Evolutionary conservation across 2,888 invertebrate genomes (phyloP), one percentile per base, ranked within the genome.

Genomic region (Physocephala rufipes): DNA sequence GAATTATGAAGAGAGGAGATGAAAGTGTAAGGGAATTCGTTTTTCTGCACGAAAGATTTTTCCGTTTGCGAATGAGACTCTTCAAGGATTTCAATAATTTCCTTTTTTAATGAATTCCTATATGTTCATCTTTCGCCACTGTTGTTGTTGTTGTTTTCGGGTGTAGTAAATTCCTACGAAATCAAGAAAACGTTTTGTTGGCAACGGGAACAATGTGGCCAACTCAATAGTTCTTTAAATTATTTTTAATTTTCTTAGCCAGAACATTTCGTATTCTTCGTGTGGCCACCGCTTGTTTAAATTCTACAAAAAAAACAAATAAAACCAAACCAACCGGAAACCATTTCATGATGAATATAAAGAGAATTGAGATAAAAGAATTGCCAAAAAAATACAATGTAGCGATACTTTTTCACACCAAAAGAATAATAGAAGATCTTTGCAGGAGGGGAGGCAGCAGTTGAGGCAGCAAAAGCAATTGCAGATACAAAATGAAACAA

Each of bases 31-130:
- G 36, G 9, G 36, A 36, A 9, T 7, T 4, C 4, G 36, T 7
- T 4, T 36, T 4, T 36, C 5, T 36, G 36, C 36, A 9, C 36
- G 36, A 67, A 43, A 66, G 72, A 71, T 71, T 71, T 66, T 72
- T 74, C 72, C 71, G 73, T 71, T 73, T 66, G 71, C 70, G 71
- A 73, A 70, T 71, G 70, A 75, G 71, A 70, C 70, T 64, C 51
- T 65, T 53, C 71, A 66, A 58, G 72, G 70, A 69, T 66, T 71
- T 69, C 68, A 71, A 64, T 28, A 61, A 19, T 30, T n/a, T 21
- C 55, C 58, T 71, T 43, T 62, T 36, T 28, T 62, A 55, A 24
- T 43, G 30, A 30, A 36, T n/a, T 62, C 19, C 12, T 61, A 1
- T 12, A 4, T 16, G 12, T 19, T 61, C 19, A 19, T 9, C 21